Percentiles rank a stretch among this genome's conserved stretches.
Evolutionary conservation across 2,113 vertebrate genomes (phyloP).

Genomic region (Notarius lentiginosus): DNA sequence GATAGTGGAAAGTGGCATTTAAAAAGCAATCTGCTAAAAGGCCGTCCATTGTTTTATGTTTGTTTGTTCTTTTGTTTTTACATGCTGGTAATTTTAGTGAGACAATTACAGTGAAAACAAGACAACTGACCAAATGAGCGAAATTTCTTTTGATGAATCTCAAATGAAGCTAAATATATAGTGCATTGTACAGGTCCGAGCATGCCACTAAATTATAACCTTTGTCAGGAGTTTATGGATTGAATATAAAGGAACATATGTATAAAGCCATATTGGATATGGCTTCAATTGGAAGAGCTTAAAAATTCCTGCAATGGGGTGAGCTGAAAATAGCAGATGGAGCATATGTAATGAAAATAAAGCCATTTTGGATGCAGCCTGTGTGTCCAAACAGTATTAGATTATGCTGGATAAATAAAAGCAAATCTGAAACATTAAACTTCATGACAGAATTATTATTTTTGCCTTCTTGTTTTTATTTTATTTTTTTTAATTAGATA

Average conservation of each 20-base stretch:
- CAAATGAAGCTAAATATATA: neutral
- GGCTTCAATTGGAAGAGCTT: neutral
- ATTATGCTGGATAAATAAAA: neutral
- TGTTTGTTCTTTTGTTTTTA: constrained; percentile 42
- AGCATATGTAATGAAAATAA: neutral
- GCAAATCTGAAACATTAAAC: neutral
- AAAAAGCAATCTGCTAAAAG: constrained; percentile 41
- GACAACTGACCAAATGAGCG: neutral
- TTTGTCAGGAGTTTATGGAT: neutral
- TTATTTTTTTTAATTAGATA: neutral
- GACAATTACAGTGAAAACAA: constrained; percentile 20
- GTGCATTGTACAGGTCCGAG: neutral
- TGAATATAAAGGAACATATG: neutral
- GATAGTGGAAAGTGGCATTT: constrained; percentile 35
- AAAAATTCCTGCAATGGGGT: neutral
- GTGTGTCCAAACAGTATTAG: neutral
- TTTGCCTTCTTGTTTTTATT: neutral
- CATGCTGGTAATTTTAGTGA: constrained; percentile 35
- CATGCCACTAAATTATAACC: neutral
- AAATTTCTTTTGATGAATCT: constrained; percentile 10
- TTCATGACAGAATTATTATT: neutral
- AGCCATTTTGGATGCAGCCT: neutral
- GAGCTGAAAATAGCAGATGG: neutral
- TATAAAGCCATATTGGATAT: neutral
- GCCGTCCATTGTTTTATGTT: constrained; percentile 35